Base-by-base conservation (phyloP, 2,113 vertebrate species). In the Nyctibius bracteatus region DNA sequence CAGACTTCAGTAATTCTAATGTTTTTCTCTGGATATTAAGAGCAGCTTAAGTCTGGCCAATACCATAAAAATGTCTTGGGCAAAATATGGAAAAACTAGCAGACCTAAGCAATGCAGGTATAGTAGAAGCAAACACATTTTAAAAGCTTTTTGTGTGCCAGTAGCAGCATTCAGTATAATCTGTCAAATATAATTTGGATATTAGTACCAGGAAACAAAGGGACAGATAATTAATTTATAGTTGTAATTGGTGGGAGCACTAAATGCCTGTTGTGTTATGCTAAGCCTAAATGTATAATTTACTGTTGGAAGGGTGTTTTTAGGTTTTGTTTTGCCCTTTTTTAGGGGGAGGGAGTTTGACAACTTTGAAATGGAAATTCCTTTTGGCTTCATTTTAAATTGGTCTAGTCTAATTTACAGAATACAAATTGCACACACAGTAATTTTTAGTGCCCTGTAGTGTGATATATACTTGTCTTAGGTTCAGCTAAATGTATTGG, bases 21-120 rank as follows among this genome's bases (percentile, higher is more conserved):
- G 88, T 95, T 98, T 97, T 98, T 96, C 95, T 97, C 92, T 97
- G 95, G 92, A 94, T 97, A 97, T 89, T 97, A 97, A 96, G 96
- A 97, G 91, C 66, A 95, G 96, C 59, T 91, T 94, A 93, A 93
- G 95, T 97, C 98, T 98, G 95, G 97, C 97, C 97, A 98, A 96
- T 96, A 88, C 87, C 74, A 96, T 97, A 97, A 98, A 98, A 98
- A 96, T 79, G 94, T 96, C 97, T 97, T 95, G 70, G 84, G 96
- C 86, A 86, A 96, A 95, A 92, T 92, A 94, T 94, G 96, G 96
- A 97, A 94, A 97, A 97, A 96, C 68, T 90, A 95, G 95, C 80
- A 81, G 86, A 90, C 74, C 96, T 95, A 86, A 94, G 97, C 82
- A 93, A 30, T 12, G 31, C 86, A 95, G 94, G 90, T 96, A 94